phyloP scores from a whole-genome alignment of 2,888 invertebrate species.

The Meghimatium bilineatum region DNA sequence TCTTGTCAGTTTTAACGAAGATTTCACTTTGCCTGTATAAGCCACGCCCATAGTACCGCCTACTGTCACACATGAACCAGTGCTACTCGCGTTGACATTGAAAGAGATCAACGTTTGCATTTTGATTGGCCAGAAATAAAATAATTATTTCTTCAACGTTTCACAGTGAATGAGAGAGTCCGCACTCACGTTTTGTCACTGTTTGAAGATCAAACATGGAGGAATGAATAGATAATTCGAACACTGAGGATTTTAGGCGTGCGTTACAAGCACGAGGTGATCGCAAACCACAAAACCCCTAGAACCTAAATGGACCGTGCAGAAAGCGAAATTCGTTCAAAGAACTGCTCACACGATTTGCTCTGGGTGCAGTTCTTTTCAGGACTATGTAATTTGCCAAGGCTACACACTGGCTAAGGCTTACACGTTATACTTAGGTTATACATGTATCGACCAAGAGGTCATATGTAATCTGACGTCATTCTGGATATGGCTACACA shows the following conservation, averaged over 20 bases:
- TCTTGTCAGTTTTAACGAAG: slow-evolving; percentile 6
- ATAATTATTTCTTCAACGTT: background rate
- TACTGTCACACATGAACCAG: slow-evolving; percentile 3
- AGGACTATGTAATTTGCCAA: background rate
- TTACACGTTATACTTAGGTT: too few relatives aligned
- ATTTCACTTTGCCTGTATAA: background rate
- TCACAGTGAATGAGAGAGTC: background rate
- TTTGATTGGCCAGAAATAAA: slow-evolving; percentile 11
- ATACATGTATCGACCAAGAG: too few relatives aligned
- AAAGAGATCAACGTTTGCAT: background rate
- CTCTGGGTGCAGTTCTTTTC: background rate
- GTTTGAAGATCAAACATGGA: background rate
- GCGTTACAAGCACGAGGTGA: background rate
- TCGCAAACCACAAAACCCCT: background rate
- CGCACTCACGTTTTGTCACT: background rate
- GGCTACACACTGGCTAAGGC: too few relatives aligned
- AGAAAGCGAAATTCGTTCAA: background rate
- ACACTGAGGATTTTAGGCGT: background rate
- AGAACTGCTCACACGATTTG: too few relatives aligned
- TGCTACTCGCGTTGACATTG: background rate
- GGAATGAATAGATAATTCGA: background rate
- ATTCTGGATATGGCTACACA: too few relatives aligned
- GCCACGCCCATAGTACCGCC: slow-evolving; percentile 24
- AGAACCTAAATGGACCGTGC: slow-evolving; percentile 11
- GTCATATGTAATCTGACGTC: too few relatives aligned